Base-by-base conservation (phyloP, 2,113 vertebrate genomes). In the Oncorhynchus nerka region DNA sequence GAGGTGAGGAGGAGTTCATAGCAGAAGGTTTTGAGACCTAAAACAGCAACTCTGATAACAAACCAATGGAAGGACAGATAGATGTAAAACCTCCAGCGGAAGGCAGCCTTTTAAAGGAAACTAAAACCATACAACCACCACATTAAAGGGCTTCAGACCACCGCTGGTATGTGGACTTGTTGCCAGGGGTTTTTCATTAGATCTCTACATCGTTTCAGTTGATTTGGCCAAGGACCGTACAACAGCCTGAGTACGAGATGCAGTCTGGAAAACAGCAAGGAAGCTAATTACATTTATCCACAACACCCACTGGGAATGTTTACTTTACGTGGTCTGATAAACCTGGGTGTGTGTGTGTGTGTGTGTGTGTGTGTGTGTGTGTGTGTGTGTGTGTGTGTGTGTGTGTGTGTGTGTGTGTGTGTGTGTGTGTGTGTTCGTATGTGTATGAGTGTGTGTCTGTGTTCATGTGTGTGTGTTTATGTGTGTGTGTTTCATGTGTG, bases 171-270 rank as follows among this genome's bases (percentile, higher is more conserved):
- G 90, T 74, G 30, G 69, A 39, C 81, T 74, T 64, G 79, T 81
- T 89, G 92, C 92, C 93, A 93, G 82, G 73, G 74, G 93, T 90
- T 94, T 93, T 87, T 84, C 86, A 94, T 93, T 94, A 91, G 91
- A 91, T 88, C 83, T 84, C 83, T 83, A 80, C 82, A 81, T 92
- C 91, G 91, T 90, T 91, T 91, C 83, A 88, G 86, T 49, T 76
- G 77, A 79, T 81, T 77, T 86, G 84, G 72, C 90, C 92, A 93
- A 94, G 92, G 92, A 93, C 92, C 92, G 91, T 91, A 92, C 90
- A 92, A 88, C 90, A 92, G 90, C 86, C 91, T 75, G 84, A 90
- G 89, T 88, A 91, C 91, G 90, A 91, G 88, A 92, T 88, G 85
- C 83, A 89, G 91, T 84, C 87, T 90, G 89, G 92, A 91, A 91